A percentile compares a stretch with the other conserved stretches of the same genome.
These are phyloP conservation scores for Oreonectes daqikongensis DNA, from an alignment of 2,797 vertebrate genomes.

Conservation along the genomic window DNA sequence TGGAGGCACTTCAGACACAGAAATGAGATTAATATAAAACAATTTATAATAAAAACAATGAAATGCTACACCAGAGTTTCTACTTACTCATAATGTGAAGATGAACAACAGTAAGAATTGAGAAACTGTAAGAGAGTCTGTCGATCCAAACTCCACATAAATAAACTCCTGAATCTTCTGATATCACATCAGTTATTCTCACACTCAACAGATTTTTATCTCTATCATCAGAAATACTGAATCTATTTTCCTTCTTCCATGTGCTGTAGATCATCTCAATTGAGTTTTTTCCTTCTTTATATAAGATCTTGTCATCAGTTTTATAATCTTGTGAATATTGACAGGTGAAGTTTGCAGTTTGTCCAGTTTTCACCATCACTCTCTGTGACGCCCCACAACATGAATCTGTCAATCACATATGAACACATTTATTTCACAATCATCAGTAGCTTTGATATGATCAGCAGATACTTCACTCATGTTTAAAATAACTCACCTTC, in stretches of 20 bases:
- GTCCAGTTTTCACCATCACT: background rate
- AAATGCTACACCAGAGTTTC: background rate
- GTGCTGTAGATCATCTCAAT: background rate
- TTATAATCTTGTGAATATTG: background rate
- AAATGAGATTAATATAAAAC: no score
- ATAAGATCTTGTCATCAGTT: background rate
- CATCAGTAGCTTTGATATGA: background rate
- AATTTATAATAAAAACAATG: no score
- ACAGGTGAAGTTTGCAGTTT: conserved; percentile 15
- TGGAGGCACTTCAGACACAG: background rate
- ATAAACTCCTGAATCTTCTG: conserved; percentile 15
- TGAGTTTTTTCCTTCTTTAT: background rate
- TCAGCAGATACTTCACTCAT: background rate
- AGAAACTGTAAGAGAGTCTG: accelerated
- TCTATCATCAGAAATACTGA: background rate
- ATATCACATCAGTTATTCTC: background rate
- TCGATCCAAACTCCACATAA: background rate
- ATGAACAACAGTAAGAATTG: background rate
- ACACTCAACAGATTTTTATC: background rate
- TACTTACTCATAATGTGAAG: conserved; percentile 20
- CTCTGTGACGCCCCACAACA: background rate
- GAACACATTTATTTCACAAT: background rate
- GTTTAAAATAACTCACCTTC: conserved; percentile 1
- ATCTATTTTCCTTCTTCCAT: background rate
- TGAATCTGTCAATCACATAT: conserved; percentile 5